Conservation (phyloP, 1,140 invertebrate genomes). For the Habropoda laboriosa region DNA sequence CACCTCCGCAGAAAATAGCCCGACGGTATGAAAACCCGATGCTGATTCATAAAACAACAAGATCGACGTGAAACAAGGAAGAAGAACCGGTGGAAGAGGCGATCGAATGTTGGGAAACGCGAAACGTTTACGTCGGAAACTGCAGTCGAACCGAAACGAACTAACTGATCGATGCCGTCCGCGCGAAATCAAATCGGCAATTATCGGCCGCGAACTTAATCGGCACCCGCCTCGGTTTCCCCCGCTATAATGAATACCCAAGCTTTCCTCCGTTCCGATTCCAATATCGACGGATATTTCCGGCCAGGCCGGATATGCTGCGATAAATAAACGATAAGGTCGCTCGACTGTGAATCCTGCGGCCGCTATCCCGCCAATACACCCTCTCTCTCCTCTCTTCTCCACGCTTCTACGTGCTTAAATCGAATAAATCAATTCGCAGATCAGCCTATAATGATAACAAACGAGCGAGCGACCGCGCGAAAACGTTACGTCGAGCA, state of each 20-base stretch:
- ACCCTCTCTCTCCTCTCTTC: too few species aligned
- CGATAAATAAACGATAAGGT: constrained; percentile 72
- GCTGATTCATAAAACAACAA: too few species aligned
- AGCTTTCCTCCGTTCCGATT: constrained; percentile 27
- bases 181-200: constrained; percentile 34
- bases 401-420: constrained; percentile 68
- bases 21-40: too few species aligned
- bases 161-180: constrained; percentile 11
- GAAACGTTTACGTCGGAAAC: not conserved
- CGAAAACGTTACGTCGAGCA: constrained; percentile 1
- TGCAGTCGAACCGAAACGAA: not conserved
- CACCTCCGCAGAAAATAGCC: too few species aligned
- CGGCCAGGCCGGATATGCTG: constrained; percentile 19
- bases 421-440: constrained; percentile 77
- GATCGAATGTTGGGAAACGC: not conserved
- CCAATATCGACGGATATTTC: constrained; percentile 33
- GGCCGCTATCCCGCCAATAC: constrained; percentile 53
- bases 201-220: constrained; percentile 40
- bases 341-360: constrained; percentile 57
- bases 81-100: not conserved
- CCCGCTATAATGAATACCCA: constrained; percentile 28
- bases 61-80: not conserved
- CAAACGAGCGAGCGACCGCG: constrained; percentile 61
- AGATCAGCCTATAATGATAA: constrained; percentile 73
- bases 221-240: constrained; percentile 19